Evolutionary conservation across 2,888 invertebrate species (phyloP).

Genomic region (Blastobasis adustella): DNA sequence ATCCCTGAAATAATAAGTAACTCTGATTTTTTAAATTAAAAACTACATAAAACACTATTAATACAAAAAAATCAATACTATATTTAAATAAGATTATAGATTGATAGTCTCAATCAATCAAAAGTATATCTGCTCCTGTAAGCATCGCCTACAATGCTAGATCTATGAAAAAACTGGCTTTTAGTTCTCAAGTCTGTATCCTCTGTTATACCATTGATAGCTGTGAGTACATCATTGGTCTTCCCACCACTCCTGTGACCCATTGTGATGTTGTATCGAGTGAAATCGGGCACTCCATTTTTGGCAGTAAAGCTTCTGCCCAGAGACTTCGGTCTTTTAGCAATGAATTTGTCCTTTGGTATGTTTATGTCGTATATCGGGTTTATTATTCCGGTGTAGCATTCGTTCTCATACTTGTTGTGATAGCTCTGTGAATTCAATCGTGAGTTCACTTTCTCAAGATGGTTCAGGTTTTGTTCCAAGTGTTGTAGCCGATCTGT

Average conservation of each 20-base stretch:
- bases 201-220: conserved; percentile 45
- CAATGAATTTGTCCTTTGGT: conserved; percentile 49
- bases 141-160: conserved; percentile 54
- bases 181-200: conserved; percentile 53
- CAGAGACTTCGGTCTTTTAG: conserved; percentile 54
- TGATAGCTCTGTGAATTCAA: conserved; percentile 4
- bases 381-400: conserved; percentile 58
- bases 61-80: too few relatives aligned
- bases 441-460: conserved; percentile 22
- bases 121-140: conserved; percentile 37
- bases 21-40: too few relatives aligned
- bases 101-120: too few relatives aligned
- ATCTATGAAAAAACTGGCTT: conserved; percentile 48
- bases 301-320: conserved; percentile 50
- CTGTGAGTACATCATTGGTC: conserved; percentile 61
- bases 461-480: conserved; percentile 24
- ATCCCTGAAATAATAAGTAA: too few relatives aligned
- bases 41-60: too few relatives aligned
- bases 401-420: conserved; percentile 13
- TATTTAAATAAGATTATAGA: too few relatives aligned
- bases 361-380: conserved; percentile 60
- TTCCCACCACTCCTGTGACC: conserved; percentile 42
- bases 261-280: conserved; percentile 54
- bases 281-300: conserved; percentile 40
- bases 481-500: conserved; percentile 33